Percentiles rank a stretch among this genome's conserved stretches.
Evolutionary conservation across 2,888 invertebrate species (phyloP).

Genomic region (Drosophila paracracens): DNA sequence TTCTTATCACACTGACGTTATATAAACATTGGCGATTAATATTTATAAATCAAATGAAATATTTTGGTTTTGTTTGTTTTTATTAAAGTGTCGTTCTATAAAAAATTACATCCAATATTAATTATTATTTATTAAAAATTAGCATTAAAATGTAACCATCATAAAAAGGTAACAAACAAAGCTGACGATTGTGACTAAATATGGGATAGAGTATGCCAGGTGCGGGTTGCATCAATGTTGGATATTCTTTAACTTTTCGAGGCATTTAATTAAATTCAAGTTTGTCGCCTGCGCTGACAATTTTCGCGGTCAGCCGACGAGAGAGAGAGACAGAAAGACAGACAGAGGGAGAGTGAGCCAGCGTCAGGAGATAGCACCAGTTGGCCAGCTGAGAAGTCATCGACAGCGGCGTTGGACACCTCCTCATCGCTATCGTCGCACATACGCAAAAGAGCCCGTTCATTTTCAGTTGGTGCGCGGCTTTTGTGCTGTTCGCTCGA

Average conservation of each 20-base stretch:
- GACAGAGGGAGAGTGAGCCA: background rate
- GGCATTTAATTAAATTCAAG: slow-evolving; percentile 72
- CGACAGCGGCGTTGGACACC: slow-evolving; percentile 13
- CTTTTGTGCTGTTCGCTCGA: slow-evolving; percentile 70
- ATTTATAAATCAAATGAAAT: background rate
- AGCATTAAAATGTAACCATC: background rate
- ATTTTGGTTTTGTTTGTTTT: background rate
- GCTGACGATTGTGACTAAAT: background rate
- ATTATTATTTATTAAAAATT: background rate
- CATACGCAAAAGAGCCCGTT: slow-evolving; percentile 50
- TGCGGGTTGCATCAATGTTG: background rate
- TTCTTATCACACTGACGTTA: accelerated
- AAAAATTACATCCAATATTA: background rate
- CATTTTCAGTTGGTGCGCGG: slow-evolving; percentile 66
- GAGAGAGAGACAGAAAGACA: background rate
- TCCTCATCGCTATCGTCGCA: slow-evolving; percentile 40
- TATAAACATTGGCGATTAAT: background rate
- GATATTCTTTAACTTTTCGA: slow-evolving; percentile 40
- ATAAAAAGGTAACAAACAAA: background rate
- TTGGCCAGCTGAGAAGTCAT: slow-evolving; percentile 26
- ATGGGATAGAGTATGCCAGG: slow-evolving; percentile 32
- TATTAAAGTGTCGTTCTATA: background rate
- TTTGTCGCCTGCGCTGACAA: slow-evolving; percentile 70
- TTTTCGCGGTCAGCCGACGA: slow-evolving; percentile 69
- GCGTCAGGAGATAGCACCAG: slow-evolving; percentile 57